Base-by-base conservation (phyloP, 2,797 vertebrate genomes). In the Bovichtus variegatus region DNA sequence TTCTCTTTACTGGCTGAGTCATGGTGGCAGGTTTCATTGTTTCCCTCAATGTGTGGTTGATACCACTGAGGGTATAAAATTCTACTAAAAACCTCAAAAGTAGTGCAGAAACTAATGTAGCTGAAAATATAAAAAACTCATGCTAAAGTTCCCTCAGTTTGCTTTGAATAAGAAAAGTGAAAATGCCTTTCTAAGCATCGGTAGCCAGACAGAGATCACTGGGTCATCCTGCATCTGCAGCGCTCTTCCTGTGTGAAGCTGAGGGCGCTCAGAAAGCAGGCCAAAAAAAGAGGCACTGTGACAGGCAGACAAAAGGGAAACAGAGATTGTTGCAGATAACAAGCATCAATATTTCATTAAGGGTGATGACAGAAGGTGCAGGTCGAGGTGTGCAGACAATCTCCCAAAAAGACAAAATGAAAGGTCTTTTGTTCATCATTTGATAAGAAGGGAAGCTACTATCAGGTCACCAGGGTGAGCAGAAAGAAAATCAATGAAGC, bases 191-290 rank as follows among this genome's bases (percentile, higher is more conserved):
- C 67, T 80, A 80, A 87, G 81, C 83, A 85, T 87, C 66, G 19
- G 84, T 76, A 80, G 86, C 78, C 76, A 78, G 85, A 87, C 84
- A 75, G 72, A 82, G 92, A 86, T 90, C 91, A 89, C 3, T 76
- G 84, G 93, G 92, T 95, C 93, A 94, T 68, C 75, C 54, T 63
- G 83, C 94, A 94, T 93, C 94, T 95, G 94, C 74, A 57, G 59
- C 53, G 67, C 83, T 65, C 75, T 94, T 95, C 93, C 93, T 94
- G 92, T 82, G 65, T 74, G 68, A 86, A 71, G 36, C 41, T 40
- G 23, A 44, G 69, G 57, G 7, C 25, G 7, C n/a, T 49, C 38
- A 74, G 60, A 81, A 67, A 76, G 41, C n/a, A 68, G 69, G 65
- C 59, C 62, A 68, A 58, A 44, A 81, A 84, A 87, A 80, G 71